These are phyloP conservation scores for Misgurnus anguillicaudatus DNA, from an alignment of 2,113 vertebrate species.

Conservation along the genomic window DNA sequence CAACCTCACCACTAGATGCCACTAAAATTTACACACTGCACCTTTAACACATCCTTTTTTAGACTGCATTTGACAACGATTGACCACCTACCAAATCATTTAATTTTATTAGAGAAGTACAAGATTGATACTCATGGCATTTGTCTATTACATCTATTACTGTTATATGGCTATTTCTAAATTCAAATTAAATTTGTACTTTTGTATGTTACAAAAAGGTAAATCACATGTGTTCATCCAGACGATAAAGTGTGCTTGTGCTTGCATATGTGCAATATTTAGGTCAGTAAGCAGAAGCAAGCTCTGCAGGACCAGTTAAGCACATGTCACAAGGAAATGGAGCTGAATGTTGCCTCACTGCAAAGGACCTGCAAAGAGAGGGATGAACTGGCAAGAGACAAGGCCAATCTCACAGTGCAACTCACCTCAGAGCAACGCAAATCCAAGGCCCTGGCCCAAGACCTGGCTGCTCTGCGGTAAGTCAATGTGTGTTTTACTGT, in stretches of 20 bases:
- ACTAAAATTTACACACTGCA: no score
- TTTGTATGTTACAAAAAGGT: neutral
- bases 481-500: constrained; percentile 40
- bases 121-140: no score
- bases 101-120: no score
- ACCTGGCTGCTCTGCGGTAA: constrained; percentile 78
- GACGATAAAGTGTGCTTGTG: neutral
- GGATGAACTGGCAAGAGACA: constrained; percentile 73
- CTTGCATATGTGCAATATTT: constrained; percentile 26
- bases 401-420: constrained; percentile 72
- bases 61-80: no score
- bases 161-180: no score
- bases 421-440: constrained; percentile 75
- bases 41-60: no score
- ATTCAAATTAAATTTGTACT: no score
- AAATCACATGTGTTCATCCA: neutral
- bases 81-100: no score
- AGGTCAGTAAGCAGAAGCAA: constrained; percentile 72
- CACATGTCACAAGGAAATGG: constrained; percentile 69
- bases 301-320: constrained; percentile 70
- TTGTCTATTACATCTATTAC: no score
- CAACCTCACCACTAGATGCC: no score
- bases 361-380: constrained; percentile 65
- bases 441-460: constrained; percentile 68
- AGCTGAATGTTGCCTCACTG: constrained; percentile 66